A percentile compares a stretch with the other conserved stretches of the same genome.
Evolutionary conservation across 2,113 vertebrate species (phyloP).

Genomic region (Speoplatyrhinus poulsoni): DNA sequence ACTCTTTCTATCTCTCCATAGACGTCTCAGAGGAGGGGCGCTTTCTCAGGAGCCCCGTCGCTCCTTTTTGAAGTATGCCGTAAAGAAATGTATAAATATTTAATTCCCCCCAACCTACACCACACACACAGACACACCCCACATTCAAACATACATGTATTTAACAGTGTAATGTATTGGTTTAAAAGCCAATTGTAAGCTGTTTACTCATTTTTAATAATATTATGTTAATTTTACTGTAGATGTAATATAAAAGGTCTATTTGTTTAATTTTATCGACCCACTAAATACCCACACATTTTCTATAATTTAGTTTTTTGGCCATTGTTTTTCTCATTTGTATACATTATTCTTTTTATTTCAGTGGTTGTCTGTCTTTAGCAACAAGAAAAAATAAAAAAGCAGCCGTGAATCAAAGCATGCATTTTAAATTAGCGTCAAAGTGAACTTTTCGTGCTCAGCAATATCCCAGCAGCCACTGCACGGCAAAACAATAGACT

Average conservation of each 20-base stretch:
- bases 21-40: conserved; percentile 64
- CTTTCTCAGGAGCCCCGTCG: conserved; percentile 79
- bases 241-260: too few species aligned
- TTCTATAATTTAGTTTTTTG: too few species aligned
- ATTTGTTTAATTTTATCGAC: too few species aligned
- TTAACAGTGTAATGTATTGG: not conserved
- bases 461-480: conserved; percentile 46
- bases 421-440: conserved; percentile 17
- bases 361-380: not conserved
- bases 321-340: too few species aligned
- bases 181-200: too few species aligned
- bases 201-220: too few species aligned
- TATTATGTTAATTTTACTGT: too few species aligned
- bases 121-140: conserved; percentile 10
- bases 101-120: conserved; percentile 66
- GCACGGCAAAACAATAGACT: conserved; percentile 63
- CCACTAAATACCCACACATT: too few species aligned
- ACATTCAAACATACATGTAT: not conserved
- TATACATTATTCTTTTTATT: not conserved
- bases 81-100: conserved; percentile 88
- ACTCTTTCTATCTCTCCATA: conserved; percentile 62
- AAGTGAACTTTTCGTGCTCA: conserved; percentile 47
- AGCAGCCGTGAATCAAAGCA: conserved; percentile 3
- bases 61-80: conserved; percentile 88
- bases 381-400: not conserved